Percentiles rank a stretch among this genome's conserved stretches.
Conservation (phyloP, 92 coral and sea anemone genomes). For the Zoanthus sociatus region DNA sequence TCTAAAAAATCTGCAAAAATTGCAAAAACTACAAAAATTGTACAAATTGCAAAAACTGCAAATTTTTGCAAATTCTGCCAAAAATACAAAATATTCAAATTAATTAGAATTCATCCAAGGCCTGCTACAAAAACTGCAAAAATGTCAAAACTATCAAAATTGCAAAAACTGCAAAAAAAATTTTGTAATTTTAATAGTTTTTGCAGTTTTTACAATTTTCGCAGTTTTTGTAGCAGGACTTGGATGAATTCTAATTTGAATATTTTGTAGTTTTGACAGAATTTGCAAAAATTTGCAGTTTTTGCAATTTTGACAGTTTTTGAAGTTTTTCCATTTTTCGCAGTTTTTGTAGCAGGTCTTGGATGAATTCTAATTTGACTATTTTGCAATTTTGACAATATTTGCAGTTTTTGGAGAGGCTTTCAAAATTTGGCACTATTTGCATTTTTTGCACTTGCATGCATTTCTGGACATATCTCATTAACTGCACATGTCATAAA, state of each 20-base stretch:
- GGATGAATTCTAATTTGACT: neutral
- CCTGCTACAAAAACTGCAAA: neutral
- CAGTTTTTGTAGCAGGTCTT: no score
- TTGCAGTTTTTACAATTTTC: neutral
- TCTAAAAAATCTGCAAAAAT: slow-evolving; percentile 1
- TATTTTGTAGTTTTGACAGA: no score
- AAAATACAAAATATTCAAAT: no score
- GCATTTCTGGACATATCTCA: neutral
- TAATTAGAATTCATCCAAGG: no score
- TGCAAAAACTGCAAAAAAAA: neutral
- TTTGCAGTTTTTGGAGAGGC: neutral
- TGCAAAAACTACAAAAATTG: neutral
- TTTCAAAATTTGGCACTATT: neutral
- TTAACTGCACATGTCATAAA: slow-evolving; percentile 40
- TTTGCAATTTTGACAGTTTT: no score
- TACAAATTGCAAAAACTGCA: neutral
- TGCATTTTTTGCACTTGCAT: neutral
- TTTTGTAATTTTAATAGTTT: neutral
- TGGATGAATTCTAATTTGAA: no score
- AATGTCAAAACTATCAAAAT: no score
- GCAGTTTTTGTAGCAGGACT: no score
- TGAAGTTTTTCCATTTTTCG: no score
- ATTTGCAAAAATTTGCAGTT: no score
- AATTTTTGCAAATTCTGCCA: no score
- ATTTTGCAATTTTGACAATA: neutral